phyloP scores from a whole-genome alignment of 2,888 invertebrate genomes.

The Uropetala carovei region DNA sequence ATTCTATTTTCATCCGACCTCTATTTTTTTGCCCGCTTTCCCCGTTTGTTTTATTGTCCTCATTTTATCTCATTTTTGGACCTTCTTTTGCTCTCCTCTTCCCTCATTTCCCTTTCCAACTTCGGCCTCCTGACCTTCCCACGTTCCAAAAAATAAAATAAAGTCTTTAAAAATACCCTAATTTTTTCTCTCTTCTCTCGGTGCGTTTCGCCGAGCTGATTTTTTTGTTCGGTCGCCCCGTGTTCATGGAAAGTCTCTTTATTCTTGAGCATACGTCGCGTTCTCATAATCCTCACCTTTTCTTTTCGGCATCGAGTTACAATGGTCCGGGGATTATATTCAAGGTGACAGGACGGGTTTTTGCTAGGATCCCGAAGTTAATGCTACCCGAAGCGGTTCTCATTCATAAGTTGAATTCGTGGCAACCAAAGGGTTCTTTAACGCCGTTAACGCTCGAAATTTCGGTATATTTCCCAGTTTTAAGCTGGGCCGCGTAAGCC shows the following conservation, averaged over 20 bases:
- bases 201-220: neutral
- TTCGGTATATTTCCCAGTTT: constrained; percentile 41
- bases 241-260: neutral
- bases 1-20: neutral
- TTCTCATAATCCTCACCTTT: constrained; percentile 34
- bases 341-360: constrained; percentile 56
- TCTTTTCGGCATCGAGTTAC: neutral
- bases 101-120: neutral
- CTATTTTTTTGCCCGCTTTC: neutral
- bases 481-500: neutral
- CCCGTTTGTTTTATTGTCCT: neutral
- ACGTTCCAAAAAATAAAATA: neutral
- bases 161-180: too few species aligned
- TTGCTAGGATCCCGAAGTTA: constrained; percentile 18
- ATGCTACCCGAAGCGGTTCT: constrained; percentile 36
- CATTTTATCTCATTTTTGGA: neutral
- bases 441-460: constrained; percentile 12
- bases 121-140: neutral
- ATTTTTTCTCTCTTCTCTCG: too few species aligned
- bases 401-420: constrained; percentile 38
- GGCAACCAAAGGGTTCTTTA: neutral
- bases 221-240: neutral
- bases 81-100: neutral
- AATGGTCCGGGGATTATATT: constrained; percentile 51
- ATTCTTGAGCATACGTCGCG: constrained; percentile 36